Percentiles rank a stretch among this genome's conserved stretches.
Evolutionary conservation across 2,113 vertebrate species (phyloP).

Genomic region (Coryphaenoides rupestris): DNA sequence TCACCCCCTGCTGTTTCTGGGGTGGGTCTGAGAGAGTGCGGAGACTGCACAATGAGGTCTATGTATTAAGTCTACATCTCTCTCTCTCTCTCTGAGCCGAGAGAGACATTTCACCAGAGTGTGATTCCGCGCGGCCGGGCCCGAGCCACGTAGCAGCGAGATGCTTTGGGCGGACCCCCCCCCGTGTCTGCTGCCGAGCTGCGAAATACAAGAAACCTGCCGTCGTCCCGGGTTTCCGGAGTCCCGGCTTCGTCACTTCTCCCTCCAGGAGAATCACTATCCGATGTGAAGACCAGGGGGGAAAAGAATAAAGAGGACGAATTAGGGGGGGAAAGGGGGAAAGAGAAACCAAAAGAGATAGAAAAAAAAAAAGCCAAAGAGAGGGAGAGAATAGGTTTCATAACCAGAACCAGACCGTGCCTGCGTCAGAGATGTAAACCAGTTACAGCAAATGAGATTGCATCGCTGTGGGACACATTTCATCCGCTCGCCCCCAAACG

Average conservation of each 20-base stretch:
- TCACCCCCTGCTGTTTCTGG: not conserved
- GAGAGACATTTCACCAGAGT: constrained; percentile 12
- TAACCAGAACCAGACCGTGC: constrained; percentile 44
- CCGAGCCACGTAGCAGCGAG: constrained; percentile 4
- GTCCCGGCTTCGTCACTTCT: constrained; percentile 31
- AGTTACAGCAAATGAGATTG: constrained; percentile 31
- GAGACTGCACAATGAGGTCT: not conserved
- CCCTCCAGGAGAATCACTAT: constrained; percentile 23
- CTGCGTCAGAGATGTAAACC: constrained; percentile 30
- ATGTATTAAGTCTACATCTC: not conserved
- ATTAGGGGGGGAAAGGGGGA: not conserved
- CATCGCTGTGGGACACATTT: constrained; percentile 34
- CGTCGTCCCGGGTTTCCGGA: constrained; percentile 30
- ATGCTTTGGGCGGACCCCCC: not conserved
- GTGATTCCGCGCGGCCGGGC: constrained; percentile 3
- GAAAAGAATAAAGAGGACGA: not conserved
- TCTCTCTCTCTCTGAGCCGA: not conserved
- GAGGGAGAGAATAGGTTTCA: constrained; percentile 13
- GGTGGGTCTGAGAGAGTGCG: not conserved
- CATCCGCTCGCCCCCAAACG: constrained; percentile 15
- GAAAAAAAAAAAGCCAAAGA: not conserved
- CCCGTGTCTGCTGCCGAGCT: constrained; percentile 3
- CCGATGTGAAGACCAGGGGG: constrained; percentile 19
- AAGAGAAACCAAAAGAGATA: not conserved
- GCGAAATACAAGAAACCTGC: constrained; percentile 9